These are phyloP conservation scores for Collichthys lucidus DNA, from an alignment of 2,113 vertebrate genomes.

Conservation along the genomic window DNA sequence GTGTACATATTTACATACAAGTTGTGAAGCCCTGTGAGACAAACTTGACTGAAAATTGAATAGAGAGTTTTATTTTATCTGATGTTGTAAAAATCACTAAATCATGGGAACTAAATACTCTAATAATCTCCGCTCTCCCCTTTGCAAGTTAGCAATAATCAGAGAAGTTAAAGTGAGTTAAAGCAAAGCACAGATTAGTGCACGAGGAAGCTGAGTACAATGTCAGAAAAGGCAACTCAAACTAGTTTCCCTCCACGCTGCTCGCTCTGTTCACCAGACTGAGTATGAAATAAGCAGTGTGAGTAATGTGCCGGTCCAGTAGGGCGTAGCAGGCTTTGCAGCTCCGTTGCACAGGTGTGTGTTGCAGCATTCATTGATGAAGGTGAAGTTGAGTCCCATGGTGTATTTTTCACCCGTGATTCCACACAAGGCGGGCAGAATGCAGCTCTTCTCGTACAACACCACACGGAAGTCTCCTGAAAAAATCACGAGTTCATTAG, in stretches of 20 bases:
- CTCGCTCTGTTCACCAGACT: constrained; percentile 43
- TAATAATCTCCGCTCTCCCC: no score
- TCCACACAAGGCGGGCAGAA: constrained; percentile 74
- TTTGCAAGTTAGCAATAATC: background rate
- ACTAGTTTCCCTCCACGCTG: background rate
- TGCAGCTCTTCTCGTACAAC: constrained; percentile 83
- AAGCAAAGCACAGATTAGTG: constrained; percentile 18
- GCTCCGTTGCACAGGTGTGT: constrained; percentile 80
- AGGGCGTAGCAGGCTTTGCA: background rate
- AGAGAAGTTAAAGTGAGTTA: background rate
- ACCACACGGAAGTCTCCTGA: constrained; percentile 79
- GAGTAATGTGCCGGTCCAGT: constrained; percentile 50
- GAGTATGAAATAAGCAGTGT: constrained; percentile 31
- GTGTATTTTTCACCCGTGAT: constrained; percentile 68
- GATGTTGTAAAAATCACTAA: background rate
- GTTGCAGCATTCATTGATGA: constrained; percentile 81
- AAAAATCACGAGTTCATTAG: constrained; percentile 7
- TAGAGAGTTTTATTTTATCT: constrained; percentile 12
- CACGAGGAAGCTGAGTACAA: background rate
- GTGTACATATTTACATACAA: background rate
- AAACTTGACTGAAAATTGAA: background rate
- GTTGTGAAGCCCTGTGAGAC: background rate
- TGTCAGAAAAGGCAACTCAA: background rate
- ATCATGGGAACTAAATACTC: background rate
- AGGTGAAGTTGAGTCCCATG: constrained; percentile 84